Evolutionary conservation across 2,113 vertebrate genomes (phyloP), one percentile per base, ranked within the genome.

Genomic region (Spermophilus dauricus): DNA sequence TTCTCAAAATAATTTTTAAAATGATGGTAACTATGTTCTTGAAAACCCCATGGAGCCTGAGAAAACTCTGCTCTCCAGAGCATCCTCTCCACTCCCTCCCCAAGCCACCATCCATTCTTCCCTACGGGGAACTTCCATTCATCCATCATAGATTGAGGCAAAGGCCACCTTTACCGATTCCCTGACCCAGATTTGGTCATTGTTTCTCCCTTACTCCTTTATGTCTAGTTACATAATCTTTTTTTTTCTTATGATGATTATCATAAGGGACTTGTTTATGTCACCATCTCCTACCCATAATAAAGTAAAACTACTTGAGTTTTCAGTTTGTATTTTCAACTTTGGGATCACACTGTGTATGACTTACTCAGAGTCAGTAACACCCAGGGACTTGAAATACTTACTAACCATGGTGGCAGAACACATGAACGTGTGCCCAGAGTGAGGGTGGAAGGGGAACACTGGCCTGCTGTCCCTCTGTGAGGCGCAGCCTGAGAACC

Each of bases 1-100:
- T 87, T 70, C 45, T 72, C 86, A 91, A 80, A 58, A 80, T 42
- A 65, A 82, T 80, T 8, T 58, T 58, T 89, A 72, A 89, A 75
- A 39, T 42, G 45, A 89, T 53, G 73, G 8, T 45, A 45, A 45
- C 45, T 45, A 8, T n/a, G n/a, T 81, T 70, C 4, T 94, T 58
- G 20, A 42, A 94, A 77, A 48, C 39, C n/a, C 18, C 24, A 20
- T 11, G 8, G 69, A 87, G 51, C 80, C 78, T 84, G 37, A 86
- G 17, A 94, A 26, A 51, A 8, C 17, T 58, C 75, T 76, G 61
- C 63, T 37, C 0, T 56, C 26, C 20, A 81, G 45, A 45, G 10
- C 37, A 24, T 72, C 16, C 7, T 58, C n/a, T 24, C 24, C 22
- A 39, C 14, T 34, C 12, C 34, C 14, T 77, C 32, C 26, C 1